Evolutionary conservation across 2,888 invertebrate genomes (phyloP).

Genomic region (Drosophila formosana): DNA sequence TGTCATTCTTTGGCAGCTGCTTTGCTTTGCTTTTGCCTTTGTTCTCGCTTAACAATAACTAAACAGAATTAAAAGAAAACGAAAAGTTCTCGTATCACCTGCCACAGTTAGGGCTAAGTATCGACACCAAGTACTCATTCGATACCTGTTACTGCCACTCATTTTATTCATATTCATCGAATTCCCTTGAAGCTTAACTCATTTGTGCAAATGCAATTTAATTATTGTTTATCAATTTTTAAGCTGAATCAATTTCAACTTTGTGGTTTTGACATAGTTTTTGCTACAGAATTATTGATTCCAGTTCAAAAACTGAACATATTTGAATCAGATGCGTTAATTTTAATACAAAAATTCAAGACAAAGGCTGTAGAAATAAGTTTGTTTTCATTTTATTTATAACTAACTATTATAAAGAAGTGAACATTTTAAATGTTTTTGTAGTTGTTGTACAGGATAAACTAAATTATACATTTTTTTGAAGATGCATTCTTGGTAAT

Average conservation of each 20-base stretch:
- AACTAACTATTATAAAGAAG: no score
- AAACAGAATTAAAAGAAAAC: background rate
- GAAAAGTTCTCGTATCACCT: slow-evolving; percentile 11
- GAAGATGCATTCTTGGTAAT: background rate
- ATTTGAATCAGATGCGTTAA: no score
- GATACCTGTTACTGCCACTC: background rate
- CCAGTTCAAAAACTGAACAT: no score
- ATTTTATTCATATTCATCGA: background rate
- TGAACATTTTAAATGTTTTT: no score
- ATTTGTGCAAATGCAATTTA: background rate
- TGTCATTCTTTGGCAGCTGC: slow-evolving; percentile 38
- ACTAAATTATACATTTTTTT: no score
- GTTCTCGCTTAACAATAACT: slow-evolving; percentile 13
- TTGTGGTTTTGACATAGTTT: background rate
- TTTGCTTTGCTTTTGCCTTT: slow-evolving; percentile 30
- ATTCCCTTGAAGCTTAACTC: background rate
- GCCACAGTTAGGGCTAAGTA: slow-evolving; percentile 8
- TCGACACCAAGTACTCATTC: background rate
- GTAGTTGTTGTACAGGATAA: no score
- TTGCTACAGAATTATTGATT: background rate
- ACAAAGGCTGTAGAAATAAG: no score
- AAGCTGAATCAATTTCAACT: background rate
- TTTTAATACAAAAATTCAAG: no score
- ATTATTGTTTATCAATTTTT: background rate
- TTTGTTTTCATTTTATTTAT: no score